Conservation (phyloP, 2,888 invertebrate genomes). For the Ptychoptera albimana region DNA sequence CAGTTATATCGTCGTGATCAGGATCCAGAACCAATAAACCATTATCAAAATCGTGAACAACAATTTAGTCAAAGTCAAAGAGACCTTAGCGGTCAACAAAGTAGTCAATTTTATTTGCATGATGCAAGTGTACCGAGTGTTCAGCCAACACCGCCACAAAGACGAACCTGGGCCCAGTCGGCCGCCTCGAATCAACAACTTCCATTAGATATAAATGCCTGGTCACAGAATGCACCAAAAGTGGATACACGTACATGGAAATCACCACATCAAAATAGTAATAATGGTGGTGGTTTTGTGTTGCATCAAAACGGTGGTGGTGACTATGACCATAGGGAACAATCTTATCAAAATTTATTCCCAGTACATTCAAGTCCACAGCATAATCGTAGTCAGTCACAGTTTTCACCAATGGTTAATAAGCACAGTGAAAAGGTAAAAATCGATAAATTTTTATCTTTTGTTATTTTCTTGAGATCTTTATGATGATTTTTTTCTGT, state of each 20-base stretch:
- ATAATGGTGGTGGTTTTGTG: constrained; percentile 34
- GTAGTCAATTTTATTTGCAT: constrained; percentile 57
- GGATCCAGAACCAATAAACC: constrained; percentile 14
- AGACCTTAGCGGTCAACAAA: constrained; percentile 21
- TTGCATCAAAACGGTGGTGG: constrained; percentile 55
- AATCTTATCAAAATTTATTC: constrained; percentile 28
- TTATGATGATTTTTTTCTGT: neutral
- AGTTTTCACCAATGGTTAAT: constrained; percentile 30
- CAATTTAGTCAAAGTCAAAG: constrained; percentile 11
- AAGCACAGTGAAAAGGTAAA: constrained; percentile 9
- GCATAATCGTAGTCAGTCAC: constrained; percentile 41
- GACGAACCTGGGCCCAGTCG: constrained; percentile 53
- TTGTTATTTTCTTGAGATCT: no score
- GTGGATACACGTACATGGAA: constrained; percentile 31
- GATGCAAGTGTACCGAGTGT: constrained; percentile 31
- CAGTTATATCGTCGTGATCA: constrained; percentile 17
- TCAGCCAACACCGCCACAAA: constrained; percentile 33
- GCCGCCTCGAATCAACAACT: constrained; percentile 23
- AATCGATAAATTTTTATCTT: neutral
- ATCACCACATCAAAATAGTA: constrained; percentile 20
- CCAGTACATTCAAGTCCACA: constrained; percentile 45
- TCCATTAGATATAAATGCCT: constrained; percentile 24
- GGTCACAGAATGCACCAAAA: constrained; percentile 21
- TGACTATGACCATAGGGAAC: constrained; percentile 37
- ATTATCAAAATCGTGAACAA: constrained; percentile 14